Evolutionary conservation across 2,888 invertebrate species (phyloP), one percentile per base, ranked within the genome.

Genomic region (Cheilosia impressa): DNA sequence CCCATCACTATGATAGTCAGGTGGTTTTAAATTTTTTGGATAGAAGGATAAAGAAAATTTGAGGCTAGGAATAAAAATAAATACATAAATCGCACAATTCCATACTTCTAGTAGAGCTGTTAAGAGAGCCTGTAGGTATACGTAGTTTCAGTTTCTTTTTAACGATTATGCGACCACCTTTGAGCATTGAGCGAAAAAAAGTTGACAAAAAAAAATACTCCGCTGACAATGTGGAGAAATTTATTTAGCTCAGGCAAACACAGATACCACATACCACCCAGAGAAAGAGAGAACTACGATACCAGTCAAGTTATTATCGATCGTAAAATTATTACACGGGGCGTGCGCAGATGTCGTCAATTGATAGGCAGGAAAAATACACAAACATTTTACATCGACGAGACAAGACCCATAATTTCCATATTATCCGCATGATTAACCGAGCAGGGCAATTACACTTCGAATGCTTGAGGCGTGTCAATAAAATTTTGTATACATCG

Each of bases 341-440:
- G 72, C 71, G 78, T 60, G 31, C 65, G 50, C 66, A 77, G 66
- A 82, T 66, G 71, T 78, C 66, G 60, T 63, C 75, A 57, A 57
- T 65, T 66, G 62, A 58, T 78, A 68, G 41, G 43, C 45, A 24
- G 43, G 52, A 27, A 55, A 53, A 52, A 38, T 45, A 60, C 47
- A 78, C 55, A 41, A 41, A 57, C 50, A 19, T 60, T 68, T 63
- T 69, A 34, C 62, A 62, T 73, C 66, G 72, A 27, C 43, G 41
- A 78, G 52, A 68, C 50, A 41, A 78, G 52, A 68, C 78, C 72
- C 27, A 78, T 73, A 60, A 73, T 83, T 83, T 78, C 31, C 78
- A 78, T 83, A 78, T 78, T 83, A 83, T 63, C 72, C 47, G 72
- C 83, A 83, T 78, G 78, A 68, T 73, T 78, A 63, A 82, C 66